phyloP scores from a whole-genome alignment of 2,113 vertebrate genomes.

The Pampusana beccarii region DNA sequence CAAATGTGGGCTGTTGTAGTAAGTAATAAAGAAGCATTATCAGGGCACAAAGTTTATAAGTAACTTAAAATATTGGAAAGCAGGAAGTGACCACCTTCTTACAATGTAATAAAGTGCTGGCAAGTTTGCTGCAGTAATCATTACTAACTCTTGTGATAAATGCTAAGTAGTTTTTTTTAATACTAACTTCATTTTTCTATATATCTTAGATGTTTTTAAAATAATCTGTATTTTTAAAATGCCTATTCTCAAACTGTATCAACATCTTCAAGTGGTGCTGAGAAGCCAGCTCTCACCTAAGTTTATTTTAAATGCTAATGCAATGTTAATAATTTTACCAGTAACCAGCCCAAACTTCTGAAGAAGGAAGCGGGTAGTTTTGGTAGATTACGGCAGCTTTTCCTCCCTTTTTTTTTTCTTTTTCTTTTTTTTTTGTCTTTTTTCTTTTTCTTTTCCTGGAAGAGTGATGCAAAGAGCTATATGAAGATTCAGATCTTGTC shows the following conservation, averaged over 20 bases:
- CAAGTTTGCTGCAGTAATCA: not conserved
- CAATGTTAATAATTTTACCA: not conserved
- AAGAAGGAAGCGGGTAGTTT: not conserved
- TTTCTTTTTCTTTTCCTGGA: not conserved
- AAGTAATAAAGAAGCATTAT: not conserved
- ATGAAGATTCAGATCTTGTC: not conserved
- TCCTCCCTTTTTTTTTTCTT: not conserved
- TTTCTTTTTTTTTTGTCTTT: too few species aligned
- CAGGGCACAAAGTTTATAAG: not conserved
- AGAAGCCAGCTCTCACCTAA: not conserved
- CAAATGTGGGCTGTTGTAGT: not conserved
- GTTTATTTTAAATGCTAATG: not conserved
- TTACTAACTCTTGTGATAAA: not conserved
- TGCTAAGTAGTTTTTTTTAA: not conserved
- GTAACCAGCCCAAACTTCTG: not conserved
- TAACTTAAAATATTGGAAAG: not conserved
- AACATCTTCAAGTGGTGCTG: not conserved
- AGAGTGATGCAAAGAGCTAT: not conserved
- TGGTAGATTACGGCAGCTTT: fast-evolving
- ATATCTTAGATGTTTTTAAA: fast-evolving
- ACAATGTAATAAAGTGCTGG: fast-evolving
- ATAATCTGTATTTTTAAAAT: not conserved
- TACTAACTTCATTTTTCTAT: not conserved
- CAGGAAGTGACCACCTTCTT: too few species aligned
- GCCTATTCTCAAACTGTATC: not conserved